These are phyloP conservation scores for Regulus satrapa DNA, from an alignment of 2,113 vertebrate genomes.

Conservation along the genomic window DNA sequence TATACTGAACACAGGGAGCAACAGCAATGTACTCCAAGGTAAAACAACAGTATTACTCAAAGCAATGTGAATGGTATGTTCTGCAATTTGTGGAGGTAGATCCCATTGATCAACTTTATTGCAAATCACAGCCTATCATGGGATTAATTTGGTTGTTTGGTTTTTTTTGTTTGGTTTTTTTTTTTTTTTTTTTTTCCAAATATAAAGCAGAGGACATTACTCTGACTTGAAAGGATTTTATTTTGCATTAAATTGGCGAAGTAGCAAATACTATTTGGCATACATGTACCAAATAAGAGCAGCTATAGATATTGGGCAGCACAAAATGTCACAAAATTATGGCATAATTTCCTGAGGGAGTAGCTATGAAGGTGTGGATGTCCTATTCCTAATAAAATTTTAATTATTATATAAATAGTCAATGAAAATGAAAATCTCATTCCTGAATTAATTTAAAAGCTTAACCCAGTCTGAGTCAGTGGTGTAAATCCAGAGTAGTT, in stretches of 20 bases:
- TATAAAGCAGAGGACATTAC: conserved; percentile 13
- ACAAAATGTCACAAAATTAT: neutral
- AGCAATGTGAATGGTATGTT: neutral
- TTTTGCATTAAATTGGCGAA: neutral
- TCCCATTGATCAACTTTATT: conserved; percentile 53
- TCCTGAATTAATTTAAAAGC: neutral
- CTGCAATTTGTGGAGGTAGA: conserved; percentile 26
- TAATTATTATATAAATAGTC: neutral
- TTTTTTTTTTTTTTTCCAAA: conserved; percentile 39
- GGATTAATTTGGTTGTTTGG: conserved; percentile 33
- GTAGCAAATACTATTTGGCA: neutral
- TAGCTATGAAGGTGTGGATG: neutral
- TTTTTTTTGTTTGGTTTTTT: no score
- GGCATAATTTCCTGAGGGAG: neutral
- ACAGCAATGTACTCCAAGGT: conserved; percentile 10
- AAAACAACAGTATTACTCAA: conserved; percentile 41
- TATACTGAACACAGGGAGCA: conserved; percentile 15
- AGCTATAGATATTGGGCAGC: neutral
- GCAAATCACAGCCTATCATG: conserved; percentile 15
- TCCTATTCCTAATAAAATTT: neutral
- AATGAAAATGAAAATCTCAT: neutral
- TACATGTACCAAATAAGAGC: neutral
- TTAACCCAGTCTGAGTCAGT: neutral
- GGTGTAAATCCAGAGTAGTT: neutral
- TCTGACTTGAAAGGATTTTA: conserved; percentile 10